These are phyloP conservation scores for Arctia plantaginis DNA, from an alignment of 2,888 invertebrate species.

Conservation along the genomic window DNA sequence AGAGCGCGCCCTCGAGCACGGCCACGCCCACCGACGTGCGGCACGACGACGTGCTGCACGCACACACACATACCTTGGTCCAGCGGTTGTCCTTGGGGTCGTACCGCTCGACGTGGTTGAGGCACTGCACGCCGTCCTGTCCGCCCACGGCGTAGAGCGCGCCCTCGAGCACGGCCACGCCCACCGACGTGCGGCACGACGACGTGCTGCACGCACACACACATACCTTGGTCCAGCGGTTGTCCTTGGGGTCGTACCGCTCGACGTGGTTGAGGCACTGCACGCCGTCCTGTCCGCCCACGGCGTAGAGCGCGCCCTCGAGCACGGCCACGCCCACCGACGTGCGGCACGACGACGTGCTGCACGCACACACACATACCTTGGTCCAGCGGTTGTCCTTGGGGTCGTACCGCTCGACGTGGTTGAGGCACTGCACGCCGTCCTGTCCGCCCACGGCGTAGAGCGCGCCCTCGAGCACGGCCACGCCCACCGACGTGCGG, in stretches of 20 bases:
- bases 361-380: too few relatives aligned
- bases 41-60: conserved; percentile 97
- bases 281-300: conserved; percentile 98
- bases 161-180: conserved; percentile 98
- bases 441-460: conserved; percentile 99
- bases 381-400: conserved; percentile 96
- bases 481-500: conserved; percentile 98
- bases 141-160: conserved; percentile 98
- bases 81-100: conserved; percentile 99
- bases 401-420: conserved; percentile 99
- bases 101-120: conserved; percentile 99
- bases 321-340: conserved; percentile 99
- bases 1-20: conserved; percentile 96
- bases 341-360: conserved; percentile 99
- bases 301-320: conserved; percentile 97
- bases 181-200: conserved; percentile 99
- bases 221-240: conserved; percentile 92
- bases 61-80: conserved; percentile 61
- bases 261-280: conserved; percentile 99
- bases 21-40: conserved; percentile 99
- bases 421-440: conserved; percentile 98
- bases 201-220: too few relatives aligned
- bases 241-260: conserved; percentile 99
- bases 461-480: conserved; percentile 96
- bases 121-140: conserved; percentile 97